A percentile compares a stretch with the other conserved stretches of the same genome.
phyloP scores from a whole-genome alignment of 2,113 vertebrate species.

The Notarius lentiginosus region DNA sequence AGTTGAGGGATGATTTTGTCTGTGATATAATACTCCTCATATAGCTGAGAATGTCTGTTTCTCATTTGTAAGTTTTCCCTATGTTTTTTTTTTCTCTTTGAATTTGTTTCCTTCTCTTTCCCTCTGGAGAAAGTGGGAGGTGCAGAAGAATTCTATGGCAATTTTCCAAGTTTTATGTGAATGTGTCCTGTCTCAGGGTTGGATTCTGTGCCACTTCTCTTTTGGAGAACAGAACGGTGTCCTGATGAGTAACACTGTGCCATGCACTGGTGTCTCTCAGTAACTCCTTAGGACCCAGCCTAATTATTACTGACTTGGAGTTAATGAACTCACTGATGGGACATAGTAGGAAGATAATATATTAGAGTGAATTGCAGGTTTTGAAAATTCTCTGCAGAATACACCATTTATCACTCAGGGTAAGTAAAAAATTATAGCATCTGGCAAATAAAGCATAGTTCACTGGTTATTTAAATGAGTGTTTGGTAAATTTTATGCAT shows the following conservation, averaged over 20 bases:
- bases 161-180: slow-evolving; percentile 65
- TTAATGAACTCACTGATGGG: slow-evolving; percentile 48
- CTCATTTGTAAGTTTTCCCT: slow-evolving; percentile 62
- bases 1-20: slow-evolving; percentile 41
- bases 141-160: slow-evolving; percentile 64
- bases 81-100: slow-evolving; percentile 40
- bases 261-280: slow-evolving; percentile 17
- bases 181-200: slow-evolving; percentile 69
- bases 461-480: not conserved
- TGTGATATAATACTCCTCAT: slow-evolving; percentile 68
- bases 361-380: slow-evolving; percentile 60
- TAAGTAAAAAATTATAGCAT: slow-evolving; percentile 55
- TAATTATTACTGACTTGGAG: slow-evolving; percentile 42
- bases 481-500: not conserved
- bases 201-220: slow-evolving; percentile 67
- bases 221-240: slow-evolving; percentile 64
- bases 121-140: slow-evolving; percentile 69
- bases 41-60: slow-evolving; percentile 69
- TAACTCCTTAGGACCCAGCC: slow-evolving; percentile 47
- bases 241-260: slow-evolving; percentile 33
- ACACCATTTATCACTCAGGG: slow-evolving; percentile 66
- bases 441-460: not conserved
- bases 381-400: slow-evolving; percentile 61
- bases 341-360: slow-evolving; percentile 69
- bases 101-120: slow-evolving; percentile 50